Conservation (phyloP, 1,140 invertebrate genomes). For the Ridgeia piscesae region DNA sequence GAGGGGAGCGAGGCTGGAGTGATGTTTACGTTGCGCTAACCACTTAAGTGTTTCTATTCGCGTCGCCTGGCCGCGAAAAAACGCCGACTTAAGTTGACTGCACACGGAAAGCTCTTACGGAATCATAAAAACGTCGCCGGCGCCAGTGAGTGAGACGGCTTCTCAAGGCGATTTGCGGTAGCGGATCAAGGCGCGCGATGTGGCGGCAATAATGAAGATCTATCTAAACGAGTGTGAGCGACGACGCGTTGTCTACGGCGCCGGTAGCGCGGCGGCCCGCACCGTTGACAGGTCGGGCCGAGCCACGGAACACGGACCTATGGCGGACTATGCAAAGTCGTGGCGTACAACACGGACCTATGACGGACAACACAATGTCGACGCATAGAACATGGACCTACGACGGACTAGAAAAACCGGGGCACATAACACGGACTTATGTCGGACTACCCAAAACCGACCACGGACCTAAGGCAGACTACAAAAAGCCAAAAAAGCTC, state of each 20-base stretch:
- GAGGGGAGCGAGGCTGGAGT: background rate
- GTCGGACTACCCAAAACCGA: too few species aligned
- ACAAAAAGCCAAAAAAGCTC: too few species aligned
- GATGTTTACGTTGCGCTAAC: background rate
- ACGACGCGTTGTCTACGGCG: background rate
- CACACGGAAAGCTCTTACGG: background rate
- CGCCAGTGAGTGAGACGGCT: background rate
- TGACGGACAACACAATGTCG: too few species aligned
- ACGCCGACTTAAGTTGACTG: background rate
- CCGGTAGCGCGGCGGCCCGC: background rate
- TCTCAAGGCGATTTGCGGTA: background rate
- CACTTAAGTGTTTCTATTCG: background rate
- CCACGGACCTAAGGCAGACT: too few species aligned
- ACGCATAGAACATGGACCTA: too few species aligned
- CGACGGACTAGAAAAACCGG: too few species aligned
- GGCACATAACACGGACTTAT: too few species aligned
- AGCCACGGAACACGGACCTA: background rate
- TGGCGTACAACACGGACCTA: too few species aligned
- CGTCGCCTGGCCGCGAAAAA: background rate
- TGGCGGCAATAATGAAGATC: background rate
- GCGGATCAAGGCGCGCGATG: background rate
- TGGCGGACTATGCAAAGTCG: too few species aligned
- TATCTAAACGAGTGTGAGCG: background rate
- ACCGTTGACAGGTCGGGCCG: background rate
- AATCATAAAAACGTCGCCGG: background rate